A percentile compares a stretch with the other conserved stretches of the same genome.
phyloP scores from a whole-genome alignment of 2,888 invertebrate genomes.

The Drosophila neotestacea region DNA sequence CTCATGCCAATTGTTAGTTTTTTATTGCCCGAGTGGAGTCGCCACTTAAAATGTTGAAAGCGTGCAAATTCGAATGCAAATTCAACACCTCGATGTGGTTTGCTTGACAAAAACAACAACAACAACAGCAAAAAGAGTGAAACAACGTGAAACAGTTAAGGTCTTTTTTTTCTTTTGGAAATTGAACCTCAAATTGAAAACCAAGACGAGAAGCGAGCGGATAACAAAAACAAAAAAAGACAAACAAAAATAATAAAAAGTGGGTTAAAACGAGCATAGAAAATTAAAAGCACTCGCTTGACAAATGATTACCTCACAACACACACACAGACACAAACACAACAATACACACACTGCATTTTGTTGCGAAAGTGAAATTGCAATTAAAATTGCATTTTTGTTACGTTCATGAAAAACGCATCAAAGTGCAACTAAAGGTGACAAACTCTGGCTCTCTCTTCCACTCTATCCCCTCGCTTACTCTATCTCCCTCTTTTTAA shows the following conservation, averaged over 20 bases:
- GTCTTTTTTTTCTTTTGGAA: constrained; percentile 53
- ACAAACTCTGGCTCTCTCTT: neutral
- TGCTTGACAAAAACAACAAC: constrained; percentile 37
- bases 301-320: constrained; percentile 62
- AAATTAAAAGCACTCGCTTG: constrained; percentile 54
- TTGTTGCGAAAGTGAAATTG: constrained; percentile 69
- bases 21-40: constrained; percentile 53
- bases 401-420: constrained; percentile 48
- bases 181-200: constrained; percentile 75
- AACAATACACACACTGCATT: constrained; percentile 41
- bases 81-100: constrained; percentile 70
- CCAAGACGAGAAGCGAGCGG: constrained; percentile 69
- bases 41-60: constrained; percentile 71
- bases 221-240: constrained; percentile 1
- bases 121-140: constrained; percentile 24
- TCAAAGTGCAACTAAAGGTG: constrained; percentile 37
- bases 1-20: constrained; percentile 73
- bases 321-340: constrained; percentile 26
- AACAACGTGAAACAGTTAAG: constrained; percentile 51
- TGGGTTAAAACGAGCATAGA: constrained; percentile 76
- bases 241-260: constrained; percentile 52
- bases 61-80: constrained; percentile 79
- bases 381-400: constrained; percentile 34
- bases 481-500: constrained; percentile 1
- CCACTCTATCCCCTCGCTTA: neutral